Evolutionary conservation across 2,888 invertebrate species (phyloP), one percentile per base, ranked within the genome.

Genomic region (Tenthredo scrophulariae): DNA sequence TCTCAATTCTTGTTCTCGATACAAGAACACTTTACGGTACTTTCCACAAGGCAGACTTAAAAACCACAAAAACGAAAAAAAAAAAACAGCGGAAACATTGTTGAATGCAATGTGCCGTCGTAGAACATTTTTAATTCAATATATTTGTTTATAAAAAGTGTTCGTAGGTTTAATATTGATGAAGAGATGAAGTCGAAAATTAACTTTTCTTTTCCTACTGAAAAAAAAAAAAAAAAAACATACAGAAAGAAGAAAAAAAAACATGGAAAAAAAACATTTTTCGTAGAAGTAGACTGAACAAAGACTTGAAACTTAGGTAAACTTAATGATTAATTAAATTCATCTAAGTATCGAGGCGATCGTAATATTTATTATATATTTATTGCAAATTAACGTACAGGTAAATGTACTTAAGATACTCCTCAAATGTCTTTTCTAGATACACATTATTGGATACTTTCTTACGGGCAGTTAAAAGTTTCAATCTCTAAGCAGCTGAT

Each of bases 231-330:
- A 62, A 65, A 29, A 86, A 83, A 26, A 65, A 86, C 7, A 40
- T 7, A 40, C 6, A 46, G 29, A n/a, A n/a, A n/a, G n/a, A n/a
- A n/a, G n/a, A n/a, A 65, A 85, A 84, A 85, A 72, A 80, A 22
- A 86, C 46, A 7, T 75, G 46, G 29, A 58, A 86, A 13, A 50
- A 46, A 54, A 75, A 77, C 10, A 79, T 67, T 65, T 88, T 89
- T 86, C 85, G 89, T 90, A 89, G 90, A 89, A 88, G 89, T 90
- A 91, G 92, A 92, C 91, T 91, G 89, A 90, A 89, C 85, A 86
- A 80, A 89, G 84, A 89, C 86, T 90, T 87, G 87, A 89, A 88
- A 86, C 88, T 89, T 88, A 85, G 88, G 82, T 87, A 86, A 87
- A 88, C 86, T 87, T 86, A 84, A 86, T 84, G 22, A 86, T 82